These are phyloP conservation scores for Gobio occitaniae DNA, from an alignment of 2,797 vertebrate genomes.

Conservation along the genomic window DNA sequence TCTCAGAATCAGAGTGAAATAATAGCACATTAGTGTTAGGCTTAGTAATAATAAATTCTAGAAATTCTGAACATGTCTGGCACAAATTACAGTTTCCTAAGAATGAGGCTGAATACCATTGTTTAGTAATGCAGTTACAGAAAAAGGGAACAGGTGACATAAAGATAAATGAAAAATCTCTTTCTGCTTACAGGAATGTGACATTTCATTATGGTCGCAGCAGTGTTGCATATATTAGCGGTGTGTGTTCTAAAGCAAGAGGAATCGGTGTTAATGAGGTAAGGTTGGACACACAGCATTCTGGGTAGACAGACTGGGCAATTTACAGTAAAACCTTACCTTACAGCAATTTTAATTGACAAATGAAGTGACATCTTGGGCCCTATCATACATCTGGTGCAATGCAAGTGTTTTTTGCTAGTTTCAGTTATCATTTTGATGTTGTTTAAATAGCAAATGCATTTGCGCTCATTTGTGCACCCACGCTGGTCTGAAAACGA, in stretches of 20 bases:
- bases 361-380: background rate
- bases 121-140: background rate
- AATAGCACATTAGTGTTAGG: background rate
- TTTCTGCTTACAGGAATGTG: constrained; percentile 75
- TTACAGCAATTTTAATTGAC: background rate
- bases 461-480: no score
- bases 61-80: background rate
- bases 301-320: background rate
- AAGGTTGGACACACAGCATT: constrained; percentile 42
- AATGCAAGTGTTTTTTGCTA: no score
- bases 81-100: background rate
- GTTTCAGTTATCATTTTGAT: no score
- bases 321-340: constrained; percentile 1
- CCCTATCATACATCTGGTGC: no score
- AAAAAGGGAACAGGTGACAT: background rate
- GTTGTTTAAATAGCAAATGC: no score
- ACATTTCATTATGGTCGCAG: constrained; percentile 88
- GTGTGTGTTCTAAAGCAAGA: constrained; percentile 82
- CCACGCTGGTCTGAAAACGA: no score
- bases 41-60: background rate
- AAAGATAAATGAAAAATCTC: background rate
- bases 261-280: constrained; percentile 91
- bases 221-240: constrained; percentile 87
- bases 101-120: background rate
- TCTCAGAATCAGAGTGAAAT: background rate